Percentiles rank a stretch among this genome's conserved stretches.
Conservation (phyloP, 1,140 invertebrate genomes). For the Polyergus mexicanus region DNA sequence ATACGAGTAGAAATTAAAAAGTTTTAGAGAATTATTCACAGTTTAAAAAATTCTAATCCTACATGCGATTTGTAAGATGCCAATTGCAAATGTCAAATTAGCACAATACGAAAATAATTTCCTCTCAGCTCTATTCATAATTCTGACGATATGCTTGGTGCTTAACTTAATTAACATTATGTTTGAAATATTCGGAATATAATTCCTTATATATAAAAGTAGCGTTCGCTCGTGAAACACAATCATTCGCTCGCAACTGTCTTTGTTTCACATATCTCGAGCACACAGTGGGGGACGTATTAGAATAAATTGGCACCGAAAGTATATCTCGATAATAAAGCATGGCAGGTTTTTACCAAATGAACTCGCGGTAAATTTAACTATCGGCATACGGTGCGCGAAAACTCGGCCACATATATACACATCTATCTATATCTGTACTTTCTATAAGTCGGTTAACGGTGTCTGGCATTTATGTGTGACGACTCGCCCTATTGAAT, state of each 20-base stretch:
- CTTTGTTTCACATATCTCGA: not conserved
- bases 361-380: conserved; percentile 12
- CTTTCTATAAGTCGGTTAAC: conserved; percentile 32
- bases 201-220: not conserved
- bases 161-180: conserved; percentile 5
- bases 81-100: not conserved
- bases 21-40: not conserved
- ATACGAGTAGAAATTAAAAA: not conserved
- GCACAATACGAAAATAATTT: not conserved
- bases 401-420: conserved; percentile 21
- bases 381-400: not conserved
- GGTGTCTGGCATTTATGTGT: conserved; percentile 23
- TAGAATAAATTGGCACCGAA: not conserved
- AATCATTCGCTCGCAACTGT: not conserved
- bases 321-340: conserved; percentile 26
- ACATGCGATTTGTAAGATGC: not conserved
- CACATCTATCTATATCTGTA: not conserved
- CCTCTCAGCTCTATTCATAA: not conserved
- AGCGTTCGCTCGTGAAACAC: not conserved
- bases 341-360: not conserved
- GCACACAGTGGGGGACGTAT: not conserved
- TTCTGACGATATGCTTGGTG: not conserved
- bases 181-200: not conserved
- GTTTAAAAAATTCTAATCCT: not conserved
- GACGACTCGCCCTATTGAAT: conserved; percentile 18